Evolutionary conservation across 2,797 vertebrate genomes (phyloP).

Genomic region (Sebastes oblongus): DNA sequence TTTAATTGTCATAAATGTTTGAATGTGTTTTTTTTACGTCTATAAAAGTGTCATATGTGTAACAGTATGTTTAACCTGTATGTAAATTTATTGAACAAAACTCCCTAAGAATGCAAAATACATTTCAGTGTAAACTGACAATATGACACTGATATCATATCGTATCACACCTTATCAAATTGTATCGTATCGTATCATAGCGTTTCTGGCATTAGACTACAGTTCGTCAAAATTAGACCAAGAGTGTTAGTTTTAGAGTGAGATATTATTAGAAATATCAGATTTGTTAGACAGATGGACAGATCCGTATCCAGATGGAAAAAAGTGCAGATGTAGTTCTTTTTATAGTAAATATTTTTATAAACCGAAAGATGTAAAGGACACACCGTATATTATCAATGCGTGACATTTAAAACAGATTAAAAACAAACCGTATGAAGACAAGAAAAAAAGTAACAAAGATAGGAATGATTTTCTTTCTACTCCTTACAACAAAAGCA

Average conservation of each 20-base stretch:
- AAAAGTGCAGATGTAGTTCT: background rate
- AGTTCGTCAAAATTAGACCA: no score
- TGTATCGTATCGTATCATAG: no score
- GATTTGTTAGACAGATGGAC: background rate
- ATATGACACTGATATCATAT: no score
- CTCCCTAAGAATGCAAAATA: no score
- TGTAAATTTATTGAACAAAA: no score
- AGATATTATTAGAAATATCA: no score
- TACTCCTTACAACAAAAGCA: constrained; percentile 12
- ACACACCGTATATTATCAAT: background rate
- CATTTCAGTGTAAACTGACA: no score
- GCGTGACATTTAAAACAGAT: background rate
- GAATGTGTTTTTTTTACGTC: background rate
- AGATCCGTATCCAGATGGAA: background rate
- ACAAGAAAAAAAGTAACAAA: background rate
- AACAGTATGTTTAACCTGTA: no score
- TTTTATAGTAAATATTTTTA: background rate
- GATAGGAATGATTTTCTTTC: constrained; percentile 6
- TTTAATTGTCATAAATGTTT: background rate
- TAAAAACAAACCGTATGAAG: background rate
- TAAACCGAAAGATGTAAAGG: background rate
- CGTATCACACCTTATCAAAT: no score
- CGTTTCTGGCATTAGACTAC: no score
- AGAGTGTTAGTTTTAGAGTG: no score
- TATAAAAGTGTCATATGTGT: no score